Percentiles rank a stretch among this genome's conserved stretches.
Conservation (phyloP, 2,888 invertebrate species). For the Brachynemurus nebulosus region DNA sequence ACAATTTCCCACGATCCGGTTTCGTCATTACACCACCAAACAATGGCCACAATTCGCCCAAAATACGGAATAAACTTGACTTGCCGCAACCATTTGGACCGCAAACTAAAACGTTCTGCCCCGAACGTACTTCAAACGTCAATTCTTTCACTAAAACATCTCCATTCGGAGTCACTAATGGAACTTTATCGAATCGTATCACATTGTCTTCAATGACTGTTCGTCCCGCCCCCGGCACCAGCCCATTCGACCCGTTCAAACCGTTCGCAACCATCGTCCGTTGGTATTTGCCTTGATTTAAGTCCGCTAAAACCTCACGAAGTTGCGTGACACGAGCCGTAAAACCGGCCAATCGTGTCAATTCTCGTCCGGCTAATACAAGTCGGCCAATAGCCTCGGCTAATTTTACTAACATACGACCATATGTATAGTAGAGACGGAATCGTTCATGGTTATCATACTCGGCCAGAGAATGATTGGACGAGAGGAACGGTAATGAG, state of each 20-base stretch:
- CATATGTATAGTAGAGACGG: conserved; percentile 84
- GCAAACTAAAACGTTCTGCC: conserved; percentile 94
- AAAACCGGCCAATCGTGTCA: conserved; percentile 87
- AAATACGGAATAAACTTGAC: conserved; percentile 87
- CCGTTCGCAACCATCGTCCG: conserved; percentile 47
- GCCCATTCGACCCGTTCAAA: conserved; percentile 27
- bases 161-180: conserved; percentile 94
- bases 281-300: conserved; percentile 59
- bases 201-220: conserved; percentile 76
- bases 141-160: conserved; percentile 84
- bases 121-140: conserved; percentile 78
- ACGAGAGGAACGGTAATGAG: conserved; percentile 81
- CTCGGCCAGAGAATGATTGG: conserved; percentile 50
- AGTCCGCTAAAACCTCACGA: conserved; percentile 65
- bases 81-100: conserved; percentile 99
- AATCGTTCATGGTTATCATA: conserved; percentile 64
- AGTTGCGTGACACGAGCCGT: conserved; percentile 88
- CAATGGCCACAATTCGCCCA: conserved; percentile 95
- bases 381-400: conserved; percentile 95
- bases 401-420: conserved; percentile 88
- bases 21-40: conserved; percentile 90
- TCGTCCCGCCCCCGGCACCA: conserved; percentile 62
- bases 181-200: conserved; percentile 84
- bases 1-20: conserved; percentile 88
- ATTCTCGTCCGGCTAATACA: conserved; percentile 86